A percentile compares a stretch with the other conserved stretches of the same genome.
Conservation (phyloP, 2,113 vertebrate species). For the Lasiurus cinereus region DNA sequence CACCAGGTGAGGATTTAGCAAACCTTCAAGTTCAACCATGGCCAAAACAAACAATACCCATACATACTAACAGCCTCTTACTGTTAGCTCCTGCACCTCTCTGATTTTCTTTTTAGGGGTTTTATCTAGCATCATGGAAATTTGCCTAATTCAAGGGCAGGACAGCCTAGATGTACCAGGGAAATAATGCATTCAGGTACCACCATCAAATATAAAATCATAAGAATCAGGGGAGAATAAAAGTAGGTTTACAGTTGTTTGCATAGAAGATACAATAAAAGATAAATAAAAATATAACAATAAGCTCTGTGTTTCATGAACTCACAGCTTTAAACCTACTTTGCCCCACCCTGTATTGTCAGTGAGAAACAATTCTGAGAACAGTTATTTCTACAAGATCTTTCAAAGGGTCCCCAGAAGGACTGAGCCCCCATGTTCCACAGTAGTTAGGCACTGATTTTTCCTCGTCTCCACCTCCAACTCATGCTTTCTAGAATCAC, state of each 20-base stretch:
- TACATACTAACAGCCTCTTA: too few species aligned
- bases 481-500: background rate
- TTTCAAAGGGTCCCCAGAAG: background rate
- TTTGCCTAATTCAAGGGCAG: background rate
- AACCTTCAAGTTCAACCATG: background rate
- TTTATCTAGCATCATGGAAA: background rate
- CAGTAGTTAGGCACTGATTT: background rate
- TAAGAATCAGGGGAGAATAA: background rate
- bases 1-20: background rate
- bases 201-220: background rate
- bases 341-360: background rate
- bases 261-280: background rate
- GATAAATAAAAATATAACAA: background rate
- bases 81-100: background rate
- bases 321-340: background rate
- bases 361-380: background rate
- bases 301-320: background rate
- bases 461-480: rapidly evolving
- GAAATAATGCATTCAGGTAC: background rate
- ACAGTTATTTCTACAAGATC: background rate
- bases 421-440: rapidly evolving
- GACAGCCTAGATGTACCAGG: background rate
- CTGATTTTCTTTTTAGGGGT: background rate
- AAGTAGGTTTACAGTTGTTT: background rate
- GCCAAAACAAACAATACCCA: background rate